Base-by-base conservation (phyloP, 2,888 invertebrate species). In the Clusia tigrina region DNA sequence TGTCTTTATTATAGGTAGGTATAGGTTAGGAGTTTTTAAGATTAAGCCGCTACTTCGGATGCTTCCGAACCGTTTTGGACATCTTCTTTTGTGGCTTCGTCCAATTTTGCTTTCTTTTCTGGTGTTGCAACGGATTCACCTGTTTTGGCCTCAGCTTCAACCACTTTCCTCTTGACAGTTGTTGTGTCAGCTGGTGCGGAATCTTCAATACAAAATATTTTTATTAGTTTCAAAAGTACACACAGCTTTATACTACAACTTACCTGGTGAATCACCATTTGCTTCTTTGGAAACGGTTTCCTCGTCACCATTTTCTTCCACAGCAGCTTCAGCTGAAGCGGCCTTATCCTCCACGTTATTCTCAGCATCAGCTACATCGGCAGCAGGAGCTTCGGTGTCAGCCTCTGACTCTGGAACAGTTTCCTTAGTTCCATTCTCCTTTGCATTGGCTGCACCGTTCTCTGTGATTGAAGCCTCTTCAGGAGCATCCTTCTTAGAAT, bases 41-140 rank as follows among this genome's bases (percentile, higher is more conserved):
- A 72, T 83, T 83, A 83, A 78, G 83, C 83, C 76, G 82, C 83
- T 77, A 82, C 82, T 76, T 83, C 83, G 72, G 81, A 79, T 72
- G 82, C 78, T 68, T 83, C 83, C 68, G 83, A 79, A 71, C 83
- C 83, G 64, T 83, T 83, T 73, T 82, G 81, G 63, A 81, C 82
- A 64, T 82, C 83, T 69, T 82, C 82, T 78, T 81, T 81, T 73
- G 83, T 74, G 63, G 78, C 59, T 56, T 83, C 83, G 63, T 83
- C 83, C 73, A 83, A 76, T 78, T 83, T 83, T 71, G 83, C 82
- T 77, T 83, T 83, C 76, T 83, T 83, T 73, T 83, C 83, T 70
- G 83, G 79, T 73, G 83, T 82, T 67, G 82, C 81, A 65, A 76
- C 78, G 60, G 79, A 78, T 67, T 80, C 83, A 64, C 81, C 81